Conservation (phyloP, 2,797 vertebrate genomes). For the Bovichtus variegatus region DNA sequence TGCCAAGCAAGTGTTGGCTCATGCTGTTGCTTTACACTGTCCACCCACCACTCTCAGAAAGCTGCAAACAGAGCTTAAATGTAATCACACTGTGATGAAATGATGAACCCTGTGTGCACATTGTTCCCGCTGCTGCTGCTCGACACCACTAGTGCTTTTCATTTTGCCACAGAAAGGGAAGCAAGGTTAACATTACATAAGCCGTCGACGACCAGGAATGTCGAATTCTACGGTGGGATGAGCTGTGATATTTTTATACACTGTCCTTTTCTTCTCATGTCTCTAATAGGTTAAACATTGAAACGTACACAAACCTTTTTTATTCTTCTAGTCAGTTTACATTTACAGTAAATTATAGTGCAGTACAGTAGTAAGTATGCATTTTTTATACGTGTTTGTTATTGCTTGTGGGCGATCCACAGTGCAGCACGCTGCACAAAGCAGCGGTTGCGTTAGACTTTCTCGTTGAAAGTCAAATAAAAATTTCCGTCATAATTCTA, state of each 20-base stretch:
- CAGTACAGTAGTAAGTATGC: too few relatives aligned
- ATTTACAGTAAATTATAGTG: too few relatives aligned
- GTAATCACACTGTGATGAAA: constrained; percentile 15
- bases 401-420: too few relatives aligned
- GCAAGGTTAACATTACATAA: constrained; percentile 11
- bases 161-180: background rate
- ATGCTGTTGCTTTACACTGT: constrained; percentile 29
- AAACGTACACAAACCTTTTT: too few relatives aligned
- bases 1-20: constrained; percentile 44
- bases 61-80: constrained; percentile 28
- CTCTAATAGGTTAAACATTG: background rate
- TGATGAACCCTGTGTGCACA: background rate
- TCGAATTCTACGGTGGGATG: background rate
- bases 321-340: too few relatives aligned
- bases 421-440: too few relatives aligned
- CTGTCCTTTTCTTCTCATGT: background rate
- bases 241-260: background rate
- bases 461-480: too few relatives aligned
- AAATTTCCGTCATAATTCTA: too few relatives aligned
- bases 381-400: too few relatives aligned
- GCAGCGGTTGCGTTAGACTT: too few relatives aligned
- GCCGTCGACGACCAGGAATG: background rate
- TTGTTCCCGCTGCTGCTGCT: constrained; percentile 11
- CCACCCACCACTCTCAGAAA: constrained; percentile 38
- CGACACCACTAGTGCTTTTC: background rate